Evolutionary conservation across 2,113 vertebrate genomes (phyloP).

Genomic region (Climacteris rufus): DNA sequence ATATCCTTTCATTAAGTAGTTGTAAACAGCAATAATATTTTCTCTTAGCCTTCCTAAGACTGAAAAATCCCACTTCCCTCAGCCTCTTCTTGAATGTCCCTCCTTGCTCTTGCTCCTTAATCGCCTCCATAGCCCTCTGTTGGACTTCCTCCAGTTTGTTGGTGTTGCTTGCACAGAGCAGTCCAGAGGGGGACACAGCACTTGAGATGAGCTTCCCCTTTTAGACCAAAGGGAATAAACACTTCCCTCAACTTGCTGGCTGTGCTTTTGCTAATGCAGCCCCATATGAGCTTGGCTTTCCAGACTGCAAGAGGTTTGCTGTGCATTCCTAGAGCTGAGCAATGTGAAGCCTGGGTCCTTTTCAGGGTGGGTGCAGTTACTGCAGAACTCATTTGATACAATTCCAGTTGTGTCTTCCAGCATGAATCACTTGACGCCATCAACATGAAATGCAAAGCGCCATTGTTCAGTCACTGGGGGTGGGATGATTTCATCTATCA

Average conservation of each 20-base stretch:
- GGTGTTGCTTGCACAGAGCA: background rate
- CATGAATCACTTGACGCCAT: background rate
- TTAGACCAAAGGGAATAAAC: background rate
- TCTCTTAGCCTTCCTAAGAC: background rate
- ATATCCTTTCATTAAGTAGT: background rate
- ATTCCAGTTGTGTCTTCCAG: background rate
- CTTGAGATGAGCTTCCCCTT: background rate
- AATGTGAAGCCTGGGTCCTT: background rate
- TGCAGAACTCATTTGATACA: background rate
- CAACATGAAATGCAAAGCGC: background rate
- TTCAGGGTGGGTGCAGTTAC: background rate
- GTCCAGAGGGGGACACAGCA: background rate
- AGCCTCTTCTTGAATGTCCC: background rate
- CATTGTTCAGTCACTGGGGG: background rate
- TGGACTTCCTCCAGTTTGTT: background rate
- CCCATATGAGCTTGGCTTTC: background rate
- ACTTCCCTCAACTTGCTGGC: background rate
- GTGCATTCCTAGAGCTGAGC: background rate
- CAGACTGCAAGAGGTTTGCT: background rate
- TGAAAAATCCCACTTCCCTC: background rate
- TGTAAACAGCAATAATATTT: background rate
- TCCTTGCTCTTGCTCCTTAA: conserved; percentile 8
- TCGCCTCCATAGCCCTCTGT: background rate
- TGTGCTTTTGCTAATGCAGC: background rate
- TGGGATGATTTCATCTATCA: background rate